These are phyloP conservation scores for Ptychoptera albimana DNA, from an alignment of 2,888 invertebrate species.

Conservation along the genomic window DNA sequence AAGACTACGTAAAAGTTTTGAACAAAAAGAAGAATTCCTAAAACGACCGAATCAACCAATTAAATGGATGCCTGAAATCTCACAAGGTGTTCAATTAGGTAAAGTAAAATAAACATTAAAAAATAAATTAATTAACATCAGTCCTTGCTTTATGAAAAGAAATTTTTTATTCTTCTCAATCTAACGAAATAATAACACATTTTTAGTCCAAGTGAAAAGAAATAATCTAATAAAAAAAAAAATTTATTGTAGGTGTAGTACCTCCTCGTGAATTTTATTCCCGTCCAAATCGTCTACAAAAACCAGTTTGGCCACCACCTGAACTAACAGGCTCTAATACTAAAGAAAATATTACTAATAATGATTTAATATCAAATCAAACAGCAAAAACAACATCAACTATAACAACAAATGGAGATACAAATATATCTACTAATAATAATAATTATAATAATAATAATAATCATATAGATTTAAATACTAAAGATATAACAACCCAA, in stretches of 20 bases:
- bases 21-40: conserved; percentile 81
- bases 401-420: too few relatives aligned
- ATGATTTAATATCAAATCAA: not conserved
- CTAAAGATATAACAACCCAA: not conserved
- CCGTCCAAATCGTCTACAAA: conserved; percentile 59
- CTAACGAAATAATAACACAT: not conserved
- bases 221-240: too few relatives aligned
- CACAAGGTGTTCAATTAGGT: not conserved
- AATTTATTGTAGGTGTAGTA: conserved; percentile 19
- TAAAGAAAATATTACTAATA: conserved; percentile 1
- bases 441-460: too few relatives aligned
- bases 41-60: conserved; percentile 53
- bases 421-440: too few relatives aligned
- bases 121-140: too few relatives aligned
- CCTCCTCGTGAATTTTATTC: conserved; percentile 60
- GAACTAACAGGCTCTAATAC: conserved; percentile 1
- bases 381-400: too few relatives aligned
- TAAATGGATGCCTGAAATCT: conserved; percentile 33
- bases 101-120: too few relatives aligned
- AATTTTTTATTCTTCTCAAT: not conserved
- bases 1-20: conserved; percentile 66
- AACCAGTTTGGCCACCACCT: conserved; percentile 51
- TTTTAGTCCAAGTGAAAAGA: not conserved
- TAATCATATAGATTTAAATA: too few relatives aligned
- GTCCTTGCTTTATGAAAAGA: not conserved